Conservation (phyloP, 2,888 invertebrate species). For the Dendrolimus houi region DNA sequence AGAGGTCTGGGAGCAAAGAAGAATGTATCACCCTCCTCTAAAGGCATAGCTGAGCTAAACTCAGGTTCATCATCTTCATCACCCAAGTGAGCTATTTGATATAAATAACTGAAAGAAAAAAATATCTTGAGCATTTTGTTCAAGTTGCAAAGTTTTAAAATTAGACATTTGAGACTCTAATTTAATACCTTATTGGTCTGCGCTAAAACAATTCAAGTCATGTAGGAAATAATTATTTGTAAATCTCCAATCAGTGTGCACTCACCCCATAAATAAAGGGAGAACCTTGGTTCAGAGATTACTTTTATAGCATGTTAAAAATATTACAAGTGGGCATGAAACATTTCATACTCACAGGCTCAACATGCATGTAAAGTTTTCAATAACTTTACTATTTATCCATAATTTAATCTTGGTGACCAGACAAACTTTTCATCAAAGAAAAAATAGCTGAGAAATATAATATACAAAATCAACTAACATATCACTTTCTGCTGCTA, state of each 20-base stretch:
- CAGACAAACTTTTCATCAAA: too few relatives aligned
- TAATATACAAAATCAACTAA: too few relatives aligned
- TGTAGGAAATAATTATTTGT: slow-evolving; percentile 24
- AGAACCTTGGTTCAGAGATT: slow-evolving; percentile 80
- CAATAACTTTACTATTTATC: too few relatives aligned
- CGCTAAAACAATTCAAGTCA: too few relatives aligned
- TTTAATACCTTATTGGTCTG: too few relatives aligned
- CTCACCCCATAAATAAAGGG: slow-evolving; percentile 60
- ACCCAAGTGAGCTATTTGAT: slow-evolving; percentile 99
- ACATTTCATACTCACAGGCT: slow-evolving; percentile 33
- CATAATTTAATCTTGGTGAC: too few relatives aligned
- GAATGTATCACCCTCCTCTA: slow-evolving; percentile 99
- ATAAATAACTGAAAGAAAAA: slow-evolving; percentile 85
- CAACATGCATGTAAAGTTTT: slow-evolving; percentile 25
- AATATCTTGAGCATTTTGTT: slow-evolving; percentile 4
- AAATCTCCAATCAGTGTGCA: slow-evolving; percentile 78
- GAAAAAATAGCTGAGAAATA: too few relatives aligned
- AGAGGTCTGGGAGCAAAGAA: slow-evolving; percentile 97
- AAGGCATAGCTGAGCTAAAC: slow-evolving; percentile 98
- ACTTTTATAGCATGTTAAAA: slow-evolving; percentile 54
- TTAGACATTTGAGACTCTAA: too few relatives aligned
- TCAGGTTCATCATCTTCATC: slow-evolving; percentile 99
- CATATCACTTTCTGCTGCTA: too few relatives aligned
- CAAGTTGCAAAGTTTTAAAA: too few relatives aligned
- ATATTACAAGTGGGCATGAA: slow-evolving; percentile 32